A percentile compares a stretch with the other conserved stretches of the same genome.
Conservation (phyloP, 2,888 invertebrate genomes). For the Creontiades dilutus region DNA sequence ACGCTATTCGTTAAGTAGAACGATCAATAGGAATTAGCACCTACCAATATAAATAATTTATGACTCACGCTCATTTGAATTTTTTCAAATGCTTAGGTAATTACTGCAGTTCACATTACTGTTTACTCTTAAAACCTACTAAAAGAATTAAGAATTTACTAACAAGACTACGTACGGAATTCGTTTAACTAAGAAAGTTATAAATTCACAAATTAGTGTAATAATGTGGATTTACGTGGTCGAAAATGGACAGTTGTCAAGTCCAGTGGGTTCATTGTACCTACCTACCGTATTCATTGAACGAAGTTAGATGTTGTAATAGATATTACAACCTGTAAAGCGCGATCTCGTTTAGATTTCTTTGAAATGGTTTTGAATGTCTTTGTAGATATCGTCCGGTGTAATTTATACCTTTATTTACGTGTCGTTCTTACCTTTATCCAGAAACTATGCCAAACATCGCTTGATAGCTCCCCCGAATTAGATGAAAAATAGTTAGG, state of each 20-base stretch:
- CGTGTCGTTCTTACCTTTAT: neutral
- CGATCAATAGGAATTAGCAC: neutral
- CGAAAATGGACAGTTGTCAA: neutral
- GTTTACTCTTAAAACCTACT: neutral
- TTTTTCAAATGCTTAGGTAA: constrained; percentile 1
- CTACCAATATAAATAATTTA: neutral
- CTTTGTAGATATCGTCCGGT: constrained; percentile 18
- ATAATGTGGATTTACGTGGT: no score
- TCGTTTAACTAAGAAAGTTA: neutral
- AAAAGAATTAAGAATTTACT: neutral
- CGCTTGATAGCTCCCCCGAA: constrained; percentile 49
- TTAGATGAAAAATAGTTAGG: constrained; percentile 44
- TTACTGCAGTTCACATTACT: constrained; percentile 11
- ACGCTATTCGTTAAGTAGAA: neutral
- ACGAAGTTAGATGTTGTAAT: neutral
- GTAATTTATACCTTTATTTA: constrained; percentile 13
- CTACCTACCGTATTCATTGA: neutral
- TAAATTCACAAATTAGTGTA: neutral
- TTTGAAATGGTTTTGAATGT: neutral
- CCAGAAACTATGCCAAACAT: constrained; percentile 18
- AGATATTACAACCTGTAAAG: neutral
- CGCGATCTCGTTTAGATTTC: constrained; percentile 5
- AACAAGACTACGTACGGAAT: neutral
- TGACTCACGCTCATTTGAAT: neutral
- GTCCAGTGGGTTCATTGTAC: constrained; percentile 9